These are phyloP conservation scores for Scopus umbretta DNA, from an alignment of 2,113 vertebrate genomes.

Conservation along the genomic window DNA sequence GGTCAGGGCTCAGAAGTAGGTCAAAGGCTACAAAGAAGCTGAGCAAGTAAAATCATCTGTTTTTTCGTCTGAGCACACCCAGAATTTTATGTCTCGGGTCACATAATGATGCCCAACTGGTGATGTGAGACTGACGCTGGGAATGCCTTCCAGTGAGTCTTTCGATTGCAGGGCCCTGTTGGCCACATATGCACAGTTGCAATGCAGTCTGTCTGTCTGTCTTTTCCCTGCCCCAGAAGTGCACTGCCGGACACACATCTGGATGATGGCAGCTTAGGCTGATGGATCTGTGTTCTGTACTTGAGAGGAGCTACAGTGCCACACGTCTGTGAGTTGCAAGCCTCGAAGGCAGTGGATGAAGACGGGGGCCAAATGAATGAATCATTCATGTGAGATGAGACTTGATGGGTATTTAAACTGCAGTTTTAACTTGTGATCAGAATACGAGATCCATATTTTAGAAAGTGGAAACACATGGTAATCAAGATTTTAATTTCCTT, in stretches of 20 bases:
- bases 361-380: neutral
- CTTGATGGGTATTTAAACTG: neutral
- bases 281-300: neutral
- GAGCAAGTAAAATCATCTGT: neutral
- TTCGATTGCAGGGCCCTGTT: neutral
- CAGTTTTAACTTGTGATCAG: neutral
- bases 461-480: neutral
- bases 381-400: neutral
- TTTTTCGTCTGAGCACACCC: neutral
- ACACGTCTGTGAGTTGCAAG: rapidly evolving
- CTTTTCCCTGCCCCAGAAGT: neutral
- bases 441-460: neutral
- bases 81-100: neutral
- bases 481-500: neutral
- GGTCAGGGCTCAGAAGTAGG: neutral
- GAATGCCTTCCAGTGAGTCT: neutral
- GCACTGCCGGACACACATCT: neutral
- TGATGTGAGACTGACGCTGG: neutral
- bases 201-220: neutral
- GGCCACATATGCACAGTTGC: neutral
- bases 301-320: neutral
- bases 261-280: neutral
- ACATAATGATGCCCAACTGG: neutral
- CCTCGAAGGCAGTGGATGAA: neutral
- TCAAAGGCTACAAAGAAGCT: neutral